Base-by-base conservation (phyloP, 2,888 invertebrate species). In the Ochlodes sylvanus region DNA sequence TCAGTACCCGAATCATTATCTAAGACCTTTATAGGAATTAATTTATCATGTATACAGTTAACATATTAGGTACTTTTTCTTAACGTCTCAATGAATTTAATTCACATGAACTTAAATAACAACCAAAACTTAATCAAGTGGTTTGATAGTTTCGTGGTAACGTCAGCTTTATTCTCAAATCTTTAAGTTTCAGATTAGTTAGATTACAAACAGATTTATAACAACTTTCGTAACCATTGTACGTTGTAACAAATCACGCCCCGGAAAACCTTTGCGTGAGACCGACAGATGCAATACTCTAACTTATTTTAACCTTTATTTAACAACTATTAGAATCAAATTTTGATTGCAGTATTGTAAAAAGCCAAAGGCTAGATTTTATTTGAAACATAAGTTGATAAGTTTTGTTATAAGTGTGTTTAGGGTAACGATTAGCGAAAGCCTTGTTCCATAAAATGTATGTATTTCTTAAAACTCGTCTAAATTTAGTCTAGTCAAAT, bases 221-320 rank as follows among this genome's bases (percentile, higher is more conserved):
- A 66, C 60, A 60, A 66, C 60, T 66, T 65, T 60, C 60, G 65
- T 60, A 66, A 66, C 42, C 66, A 66, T 60, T 66, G 44, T 60
- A 54, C 54, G 38, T 52, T 54, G 68, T 57, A 63, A 68, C 56
- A 42, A 68, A 57, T 68, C 57, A 63, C 68, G 63, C 63, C 62
- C 62, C 63, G 62, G 68, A 68, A 63, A 56, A 41, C 52, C 60
- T 47, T 67, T 34, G 67, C 67, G 67, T 67, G 67, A 61, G 42
- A 60, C 64, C 57, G 27, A 57, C 10, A n/a, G 47, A 50, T 65
- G 50, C 44, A 50, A 21, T 12, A 19, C 15, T 15, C n/a, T 15
- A 27, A 7, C 2, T 10, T 5, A 57, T n/a, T 50, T 27, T 57
- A 41, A 38, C 10, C 56, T 38, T 7, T 64, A 57, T 38, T 10